Base-by-base conservation (phyloP, 2,113 vertebrate species). In the Ceuthmochares aereus region DNA sequence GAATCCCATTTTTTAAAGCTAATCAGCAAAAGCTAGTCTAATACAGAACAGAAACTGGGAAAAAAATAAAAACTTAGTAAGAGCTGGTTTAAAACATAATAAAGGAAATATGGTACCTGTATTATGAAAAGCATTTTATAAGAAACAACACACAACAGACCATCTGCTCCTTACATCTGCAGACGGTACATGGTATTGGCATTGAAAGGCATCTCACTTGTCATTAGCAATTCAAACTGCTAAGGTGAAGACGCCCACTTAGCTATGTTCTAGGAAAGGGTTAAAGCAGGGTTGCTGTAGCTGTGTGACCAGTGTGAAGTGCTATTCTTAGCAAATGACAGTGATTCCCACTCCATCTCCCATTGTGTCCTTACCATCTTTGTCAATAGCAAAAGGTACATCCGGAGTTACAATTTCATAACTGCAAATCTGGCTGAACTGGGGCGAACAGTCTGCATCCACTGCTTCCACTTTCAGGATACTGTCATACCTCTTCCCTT, bases 401-500 rank as follows among this genome's bases (percentile, higher is more conserved):
- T 99, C 99, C 0, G 99, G 99, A 6, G 99, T 99, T 73, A 99
- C 97, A 2, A 99, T 99, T 93, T 99, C 99, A 0, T 99, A 99
- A 97, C 92, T 99, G 98, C 99, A 99, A 83, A 99, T 99, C 97
- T 99, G 99, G 98, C 99, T 99, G 98, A 99, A 99, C 98, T 99
- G 99, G 19, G 99, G 99, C 2, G 99, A 99, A 90, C 99, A 99
- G 97, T 99, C 99, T 0, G 99, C 99, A 15, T 99, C 99, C 94
- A 99, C 98, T 0, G 99, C 99, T 82, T 99, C 99, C 97, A 99
- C 99, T 79, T 97, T 97, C 92, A 99, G 91, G 94, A 99, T 98
- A 97, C 96, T 99, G 97, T 99, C 98, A 0, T 98, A 98, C 47
- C 98, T 98, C 97, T 98, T 98, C 17, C 99, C 99, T 96, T 99